Evolutionary conservation across 1,140 invertebrate species (phyloP), one percentile per base, ranked within the genome.

Genomic region (Portunus trituberculatus): DNA sequence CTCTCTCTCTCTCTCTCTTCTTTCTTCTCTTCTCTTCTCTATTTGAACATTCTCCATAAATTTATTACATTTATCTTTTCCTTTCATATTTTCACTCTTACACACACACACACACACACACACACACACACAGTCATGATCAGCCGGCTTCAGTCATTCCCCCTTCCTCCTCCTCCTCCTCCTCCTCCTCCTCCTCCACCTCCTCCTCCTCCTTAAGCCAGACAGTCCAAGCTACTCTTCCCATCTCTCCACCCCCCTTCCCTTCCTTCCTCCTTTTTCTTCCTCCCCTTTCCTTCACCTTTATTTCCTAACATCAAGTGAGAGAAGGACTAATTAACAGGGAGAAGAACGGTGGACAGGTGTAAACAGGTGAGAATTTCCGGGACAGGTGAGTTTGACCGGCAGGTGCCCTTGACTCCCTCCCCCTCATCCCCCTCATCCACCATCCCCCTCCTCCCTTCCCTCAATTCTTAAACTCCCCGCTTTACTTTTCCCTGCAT

Each of bases 31-130:
- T 76, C 67, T 76, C 67, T n/a, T 76, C 67, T 25, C 67, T 7
- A n/a, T 59, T 59, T 59, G 52, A 16, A 59, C 52, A 59, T 20
- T 76, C 67, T 25, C 20, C 67, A 76, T n/a, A 76, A 76, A 1
- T n/a, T 76, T 76, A n/a, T 59, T 59, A 10, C 52, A 0, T 59
- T 59, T 59, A 12, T 20, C 52, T 59, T 59, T 16, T 59, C 52
- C 6, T 76, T 7, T 76, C n/a, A n/a, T 20, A n/a, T 7, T n/a
- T n/a, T n/a, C 20, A 76, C n/a, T n/a, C 67, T n/a, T n/a, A 76
- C 67, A 76, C 67, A 76, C 67, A 76, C 67, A 76, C 67, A 76
- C 67, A 76, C 67, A 76, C 67, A 76, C 67, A 76, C 67, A 76
- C 67, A 76, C 67, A 76, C 67, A n/a, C 67, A 76, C 67, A 76